phyloP scores from a whole-genome alignment of 2,888 invertebrate genomes.

The Limnephilus lunatus region DNA sequence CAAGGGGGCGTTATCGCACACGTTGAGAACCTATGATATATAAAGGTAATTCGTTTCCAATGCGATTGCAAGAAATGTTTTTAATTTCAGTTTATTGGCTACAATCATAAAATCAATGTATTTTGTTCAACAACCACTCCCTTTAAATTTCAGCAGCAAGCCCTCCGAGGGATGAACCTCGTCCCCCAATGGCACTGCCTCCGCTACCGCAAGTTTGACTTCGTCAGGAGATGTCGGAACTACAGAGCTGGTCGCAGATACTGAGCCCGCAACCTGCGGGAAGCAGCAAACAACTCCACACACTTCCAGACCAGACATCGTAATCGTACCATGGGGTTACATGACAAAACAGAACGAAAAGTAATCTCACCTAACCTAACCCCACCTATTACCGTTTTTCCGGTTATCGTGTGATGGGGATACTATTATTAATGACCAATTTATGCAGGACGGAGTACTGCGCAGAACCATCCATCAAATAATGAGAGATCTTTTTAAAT shows the following conservation, averaged over 20 bases:
- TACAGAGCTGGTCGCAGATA: slow-evolving; percentile 80
- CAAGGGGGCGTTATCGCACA: no score
- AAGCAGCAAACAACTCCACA: background rate
- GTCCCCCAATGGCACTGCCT: slow-evolving; percentile 92
- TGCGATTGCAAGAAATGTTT: background rate
- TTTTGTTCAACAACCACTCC: background rate
- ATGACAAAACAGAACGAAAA: no score
- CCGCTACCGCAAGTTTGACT: slow-evolving; percentile 87
- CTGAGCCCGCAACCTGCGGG: slow-evolving; percentile 70
- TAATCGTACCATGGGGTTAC: no score
- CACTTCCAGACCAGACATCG: background rate
- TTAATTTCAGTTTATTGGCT: no score
- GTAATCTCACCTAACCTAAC: no score
- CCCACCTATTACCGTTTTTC: no score
- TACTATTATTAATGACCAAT: background rate
- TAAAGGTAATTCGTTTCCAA: background rate
- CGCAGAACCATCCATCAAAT: background rate
- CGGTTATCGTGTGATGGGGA: background rate
- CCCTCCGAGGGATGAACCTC: slow-evolving; percentile 85
- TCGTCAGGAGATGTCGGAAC: slow-evolving; percentile 87
- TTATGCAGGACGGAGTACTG: background rate
- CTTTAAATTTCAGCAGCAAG: slow-evolving; percentile 76
- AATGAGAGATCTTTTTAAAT: background rate
- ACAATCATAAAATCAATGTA: background rate
- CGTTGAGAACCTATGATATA: no score